Base-by-base conservation (phyloP, 2,113 vertebrate genomes). In the Falcunculus frontatus region DNA sequence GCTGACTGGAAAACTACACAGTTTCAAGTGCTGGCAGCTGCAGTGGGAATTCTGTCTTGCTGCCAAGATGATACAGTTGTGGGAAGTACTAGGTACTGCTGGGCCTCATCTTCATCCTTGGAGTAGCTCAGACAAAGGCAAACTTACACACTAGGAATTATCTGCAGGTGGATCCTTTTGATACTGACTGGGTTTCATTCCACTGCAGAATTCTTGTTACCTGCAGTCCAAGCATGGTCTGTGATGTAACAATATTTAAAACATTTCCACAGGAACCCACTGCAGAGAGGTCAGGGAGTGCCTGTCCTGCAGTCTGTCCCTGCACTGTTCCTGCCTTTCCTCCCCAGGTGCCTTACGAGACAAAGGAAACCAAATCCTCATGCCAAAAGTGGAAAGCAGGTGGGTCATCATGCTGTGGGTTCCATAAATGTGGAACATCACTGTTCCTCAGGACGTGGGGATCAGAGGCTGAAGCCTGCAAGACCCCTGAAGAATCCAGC, bases 21-120 rank as follows among this genome's bases (percentile, higher is more conserved):
- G 23, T 12, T 10, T 20, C 10, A 22, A 37, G 32, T 62, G 68
- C 68, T 84, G 57, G 33, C 22, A 53, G 56, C 65, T 55, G 50
- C 33, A 59, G 19, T 0, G 1, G 33, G 11, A 46, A 13, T 42
- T 56, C 1, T 16, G 10, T 30, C 39, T n/a, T 12, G 35, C 21
- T 53, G 42, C 25, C 22, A 33, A 29, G 15, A 18, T 27, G 32
- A 6, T 12, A n/a, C 18, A 23, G 46, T 16, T 81, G 46, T 8
- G 11, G 21, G 25, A 29, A 67, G 10, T 53, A 56, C 13, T 8
- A 27, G 10, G 29, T 39, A 20, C 41, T 37, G 23, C 46, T 47
- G 42, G 37, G 46, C 42, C 46, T 60, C 29, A 64, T n/a, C n/a
- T n/a, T 37, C 41, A 35, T 22, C 30, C 23, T 20, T 23, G 6